Evolutionary conservation across 1,140 invertebrate species (phyloP).

Genomic region (Drosophila varians): DNA sequence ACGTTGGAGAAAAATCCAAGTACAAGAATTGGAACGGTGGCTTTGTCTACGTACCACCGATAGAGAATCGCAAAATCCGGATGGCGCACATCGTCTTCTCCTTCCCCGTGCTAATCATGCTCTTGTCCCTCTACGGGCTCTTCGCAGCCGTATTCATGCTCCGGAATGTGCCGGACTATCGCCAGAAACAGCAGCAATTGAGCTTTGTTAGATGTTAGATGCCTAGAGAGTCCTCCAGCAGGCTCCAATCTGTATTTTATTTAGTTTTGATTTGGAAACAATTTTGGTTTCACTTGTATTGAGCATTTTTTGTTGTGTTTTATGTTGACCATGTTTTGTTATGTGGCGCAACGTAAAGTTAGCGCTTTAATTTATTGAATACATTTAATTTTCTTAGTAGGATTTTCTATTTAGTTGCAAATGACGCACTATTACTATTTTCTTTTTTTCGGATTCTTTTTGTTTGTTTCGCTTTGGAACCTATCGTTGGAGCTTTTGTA

Average conservation of each 20-base stretch:
- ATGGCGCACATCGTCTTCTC: constrained; percentile 78
- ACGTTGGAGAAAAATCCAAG: constrained; percentile 70
- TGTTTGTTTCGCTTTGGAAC: constrained; percentile 74
- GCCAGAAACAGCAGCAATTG: constrained; percentile 56
- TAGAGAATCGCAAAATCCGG: constrained; percentile 50
- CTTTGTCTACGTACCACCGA: constrained; percentile 48
- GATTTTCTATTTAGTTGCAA: constrained; percentile 78
- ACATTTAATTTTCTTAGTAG: constrained; percentile 74
- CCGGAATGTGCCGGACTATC: constrained; percentile 63
- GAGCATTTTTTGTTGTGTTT: constrained; percentile 33
- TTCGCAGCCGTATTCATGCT: constrained; percentile 74
- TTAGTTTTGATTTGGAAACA: constrained; percentile 60
- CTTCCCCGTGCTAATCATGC: constrained; percentile 75
- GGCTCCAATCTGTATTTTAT: constrained; percentile 14
- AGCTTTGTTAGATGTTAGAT: constrained; percentile 68
- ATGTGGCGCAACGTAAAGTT: too few species aligned
- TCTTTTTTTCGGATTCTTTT: constrained; percentile 26
- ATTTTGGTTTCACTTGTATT: constrained; percentile 62
- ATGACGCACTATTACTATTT: constrained; percentile 52
- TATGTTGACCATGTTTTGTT: constrained; percentile 43
- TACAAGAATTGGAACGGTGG: constrained; percentile 75
- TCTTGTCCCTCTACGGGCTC: constrained; percentile 71
- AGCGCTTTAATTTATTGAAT: constrained; percentile 82
- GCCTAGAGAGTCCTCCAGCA: constrained; percentile 1
- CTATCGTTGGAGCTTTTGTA: constrained; percentile 76